Percentiles rank a stretch among this genome's conserved stretches.
Conservation (phyloP, 2,888 invertebrate species). For the Himalopsyche japonica region DNA sequence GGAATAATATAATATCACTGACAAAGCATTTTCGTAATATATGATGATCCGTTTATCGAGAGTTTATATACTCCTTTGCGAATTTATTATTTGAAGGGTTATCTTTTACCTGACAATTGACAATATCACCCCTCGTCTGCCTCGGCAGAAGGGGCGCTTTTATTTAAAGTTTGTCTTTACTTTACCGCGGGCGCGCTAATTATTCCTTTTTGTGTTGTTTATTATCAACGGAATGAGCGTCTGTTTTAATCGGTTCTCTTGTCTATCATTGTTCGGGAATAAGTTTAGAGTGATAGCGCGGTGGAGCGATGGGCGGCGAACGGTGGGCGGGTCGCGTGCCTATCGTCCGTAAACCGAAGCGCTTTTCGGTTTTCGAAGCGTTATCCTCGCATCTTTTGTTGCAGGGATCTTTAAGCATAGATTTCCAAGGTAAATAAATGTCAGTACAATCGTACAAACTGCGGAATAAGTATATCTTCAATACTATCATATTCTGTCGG, state of each 20-base stretch:
- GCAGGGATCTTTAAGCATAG: background rate
- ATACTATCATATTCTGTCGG: background rate
- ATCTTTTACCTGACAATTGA: background rate
- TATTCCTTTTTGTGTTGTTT: background rate
- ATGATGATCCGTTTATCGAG: background rate
- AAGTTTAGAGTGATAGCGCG: background rate
- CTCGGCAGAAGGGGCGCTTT: background rate
- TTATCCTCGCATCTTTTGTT: conserved; percentile 11
- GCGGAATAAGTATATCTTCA: too few relatives aligned
- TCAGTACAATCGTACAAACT: background rate
- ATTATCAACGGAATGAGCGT: background rate
- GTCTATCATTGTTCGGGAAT: conserved; percentile 5
- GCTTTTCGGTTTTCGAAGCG: conserved; percentile 29
- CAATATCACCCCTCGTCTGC: background rate
- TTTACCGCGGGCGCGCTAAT: background rate
- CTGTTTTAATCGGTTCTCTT: background rate
- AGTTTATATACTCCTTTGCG: background rate
- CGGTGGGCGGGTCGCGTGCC: conserved; percentile 18
- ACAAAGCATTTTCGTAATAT: background rate
- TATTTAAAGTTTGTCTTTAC: background rate
- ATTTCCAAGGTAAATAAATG: background rate
- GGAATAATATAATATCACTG: background rate
- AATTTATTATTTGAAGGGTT: background rate
- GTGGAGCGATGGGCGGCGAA: too few relatives aligned
- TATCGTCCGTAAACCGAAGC: conserved; percentile 11